Base-by-base conservation (phyloP, 2,113 vertebrate species). In the Macaca mulatta region DNA sequence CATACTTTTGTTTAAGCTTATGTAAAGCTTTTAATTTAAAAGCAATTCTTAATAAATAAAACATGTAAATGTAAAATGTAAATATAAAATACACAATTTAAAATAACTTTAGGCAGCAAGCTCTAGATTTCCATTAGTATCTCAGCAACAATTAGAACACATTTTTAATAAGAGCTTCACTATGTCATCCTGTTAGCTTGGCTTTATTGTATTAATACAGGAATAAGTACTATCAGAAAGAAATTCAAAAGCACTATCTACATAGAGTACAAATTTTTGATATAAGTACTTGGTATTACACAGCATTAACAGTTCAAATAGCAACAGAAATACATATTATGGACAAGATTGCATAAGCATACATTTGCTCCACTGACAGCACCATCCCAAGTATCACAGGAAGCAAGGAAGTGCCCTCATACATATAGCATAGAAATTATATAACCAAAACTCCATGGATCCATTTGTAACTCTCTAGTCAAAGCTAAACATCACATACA, bases 61-160 rank as follows among this genome's bases (percentile, higher is more conserved):
- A 97, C 98, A 97, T 98, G 97, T 87, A 98, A 97, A 98, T 97
- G 70, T 97, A 97, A 97, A 94, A 93, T 97, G 23, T 96, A 98
- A 97, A 98, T 96, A 97, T 96, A 92, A 98, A 97, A 98, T 93
- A 96, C 35, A 95, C 85, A 96, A 85, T 97, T 52, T 93, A 74
- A 92, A 97, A 97, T 97, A 97, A 97, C 96, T 97, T 6, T 27
- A 98, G 97, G 96, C 97, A 97, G 61, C 69, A 95, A 93, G 92
- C 84, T 95, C 78, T 92, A 96, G 85, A 97, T 85, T 95, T 98
- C 94, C 94, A 97, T 96, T 97, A 98, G 80, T 94, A 97, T 83
- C 81, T 96, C 86, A 87, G 67, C 78, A 97, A 94, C 88, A 96
- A 97, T 96, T 96, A 96, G 61, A 90, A 96, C 89, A 93, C 43